Evolutionary conservation across 1,140 invertebrate species (phyloP), one percentile per base, ranked within the genome.

Genomic region (Lucilia sericata): DNA sequence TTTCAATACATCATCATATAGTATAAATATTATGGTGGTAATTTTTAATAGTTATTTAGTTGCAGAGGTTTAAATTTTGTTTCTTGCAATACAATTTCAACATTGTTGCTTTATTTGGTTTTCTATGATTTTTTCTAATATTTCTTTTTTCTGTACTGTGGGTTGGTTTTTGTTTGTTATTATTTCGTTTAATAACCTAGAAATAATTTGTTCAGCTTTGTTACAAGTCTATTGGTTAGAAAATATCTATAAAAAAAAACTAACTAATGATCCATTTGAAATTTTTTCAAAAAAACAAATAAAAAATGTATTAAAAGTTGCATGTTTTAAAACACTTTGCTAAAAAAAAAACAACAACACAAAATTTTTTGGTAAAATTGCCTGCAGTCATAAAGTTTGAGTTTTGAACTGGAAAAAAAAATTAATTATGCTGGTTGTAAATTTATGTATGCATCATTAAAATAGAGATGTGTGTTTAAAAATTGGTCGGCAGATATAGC

Each of bases 1-100:
- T 70, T 70, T 70, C 65, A 70, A 70, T 70, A 70, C 65, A 70
- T 70, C 65, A 70, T 70, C 8, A 9, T 70, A 10, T 9, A 70
- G 8, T 70, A 25, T 14, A n/a, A n/a, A 55, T 55, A 55, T 55
- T 55, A 12, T 49, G 13, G 9, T 55, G 51, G 9, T 55, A 55
- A 17, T 8, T 55, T 55, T 55, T 13, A 12, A 12, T 55, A 5
- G 51, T 12, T 30, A 30, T 30, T 30, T 30, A n/a, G 51, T 55
- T 55, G 51, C 51, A 55, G 42, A 10, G 2, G 5, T 42, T 42
- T 42, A 42, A 30, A 2, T 30, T 42, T 42, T 42, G 2, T 7
- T 42, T 30, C 25, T 30, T 30, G 1, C 42, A 42, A 42, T 42
- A 17, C 14, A 14, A 55, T 55, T 55, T 55, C 51, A 55, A 55